These are phyloP conservation scores for Chascanopsetta lugubris DNA, from an alignment of 2,113 vertebrate species.

Conservation along the genomic window DNA sequence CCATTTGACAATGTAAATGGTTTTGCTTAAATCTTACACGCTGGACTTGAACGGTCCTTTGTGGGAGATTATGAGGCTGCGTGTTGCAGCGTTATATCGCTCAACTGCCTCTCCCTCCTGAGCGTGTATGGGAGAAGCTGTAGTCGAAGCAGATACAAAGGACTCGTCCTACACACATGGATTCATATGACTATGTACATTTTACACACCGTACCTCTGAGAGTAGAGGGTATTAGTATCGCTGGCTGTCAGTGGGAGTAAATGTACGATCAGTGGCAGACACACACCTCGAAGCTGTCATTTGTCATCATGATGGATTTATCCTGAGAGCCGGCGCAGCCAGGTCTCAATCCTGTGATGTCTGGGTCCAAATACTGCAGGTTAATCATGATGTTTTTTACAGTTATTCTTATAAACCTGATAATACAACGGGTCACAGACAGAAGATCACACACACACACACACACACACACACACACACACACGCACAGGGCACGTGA, in stretches of 20 bases:
- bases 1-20: no score
- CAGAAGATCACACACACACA: not conserved
- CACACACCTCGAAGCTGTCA: not conserved
- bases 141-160: no score
- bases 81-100: no score
- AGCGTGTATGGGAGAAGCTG: no score
- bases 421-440: not conserved
- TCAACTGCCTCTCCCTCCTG: no score
- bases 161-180: no score
- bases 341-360: not conserved
- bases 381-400: slow-evolving; percentile 15
- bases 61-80: no score
- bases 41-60: no score
- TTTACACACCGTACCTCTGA: no score
- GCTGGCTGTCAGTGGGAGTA: not conserved
- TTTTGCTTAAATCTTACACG: no score
- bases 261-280: not conserved
- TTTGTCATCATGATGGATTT: not conserved
- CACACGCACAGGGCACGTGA: not conserved
- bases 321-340: not conserved
- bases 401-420: not conserved
- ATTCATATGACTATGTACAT: no score
- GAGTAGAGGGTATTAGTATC: not conserved
- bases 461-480: slow-evolving; percentile 15
- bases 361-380: not conserved